Base-by-base conservation (phyloP, 2,797 vertebrate species). In the Pipistrellus pipistrellus region DNA sequence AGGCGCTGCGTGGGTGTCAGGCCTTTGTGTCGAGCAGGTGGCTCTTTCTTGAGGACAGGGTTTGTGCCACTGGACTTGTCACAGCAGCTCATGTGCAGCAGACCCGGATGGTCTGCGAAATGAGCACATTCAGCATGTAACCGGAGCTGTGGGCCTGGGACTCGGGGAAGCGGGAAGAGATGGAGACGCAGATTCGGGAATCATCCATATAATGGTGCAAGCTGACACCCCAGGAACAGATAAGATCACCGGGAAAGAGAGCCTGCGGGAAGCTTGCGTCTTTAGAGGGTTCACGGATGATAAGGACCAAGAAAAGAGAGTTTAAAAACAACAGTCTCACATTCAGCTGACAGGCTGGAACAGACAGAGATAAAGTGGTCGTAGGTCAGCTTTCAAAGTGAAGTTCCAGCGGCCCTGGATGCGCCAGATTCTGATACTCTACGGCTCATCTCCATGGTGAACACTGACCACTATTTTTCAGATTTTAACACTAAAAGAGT, bases 311-410 rank as follows among this genome's bases (percentile, higher is more conserved):
- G 88, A 38, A 71, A 38, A 62, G 13, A 89, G 38, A 41, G 11
- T 83, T 94, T 76, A 75, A 84, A 95, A 59, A 91, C 85, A 78
- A 13, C 32, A 35, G 30, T 77, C 41, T 95, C 76, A 91, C 41
- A n/a, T 73, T 91, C 75, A 68, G 41, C 44, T 82, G 77, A 57
- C 23, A 62, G 11, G 21, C 44, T 51, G 35, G 21, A 73, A 30
- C 55, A 59, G n/a, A n/a, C 21, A 53, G 55, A 41, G 30, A 15
- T 15, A 27, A 13, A 1, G 3, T 8, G 18, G 82, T 35, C 21
- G 1, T 44, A 46, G 38, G 32, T 51, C 14, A 38, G n/a, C 46
- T 38, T 90, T 83, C 71, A 69, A 48, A 51, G 35, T 44, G 30
- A 75, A 20, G 46, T 14, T 46, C 25, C 1, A 12, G 1, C 2